Evolutionary conservation across 2,888 invertebrate genomes (phyloP), one percentile per base, ranked within the genome.

Genomic region (Cenopis cana): DNA sequence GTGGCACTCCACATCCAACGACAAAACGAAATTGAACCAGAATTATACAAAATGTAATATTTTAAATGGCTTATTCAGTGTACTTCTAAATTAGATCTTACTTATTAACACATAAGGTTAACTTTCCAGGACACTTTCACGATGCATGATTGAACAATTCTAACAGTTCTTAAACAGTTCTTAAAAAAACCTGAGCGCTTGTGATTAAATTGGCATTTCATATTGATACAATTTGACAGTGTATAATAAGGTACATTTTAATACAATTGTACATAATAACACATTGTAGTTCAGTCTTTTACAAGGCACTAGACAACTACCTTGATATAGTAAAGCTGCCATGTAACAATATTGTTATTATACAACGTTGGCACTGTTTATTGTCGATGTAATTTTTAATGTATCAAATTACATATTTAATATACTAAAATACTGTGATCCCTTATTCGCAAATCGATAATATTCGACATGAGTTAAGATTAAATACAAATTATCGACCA

Each of bases 281-380:
- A 69, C 62, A 55, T 52, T 60, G 49, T 49, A 50, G 14, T 65
- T 84, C 90, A 90, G 89, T 90, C 90, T 90, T 86, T 78, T 75
- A 78, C 79, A 89, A 90, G 91, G 91, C 91, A 91, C 91, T 57
- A 38, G 33, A 57, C 55, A 3, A 50, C 46, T 57, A 72, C 72
- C 71, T 72, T 72, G 61, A 56, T 18, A 49, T 36, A 69, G 46
- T 61, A 86, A 81, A 85, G 82, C 80, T 82, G 85, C 82, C 82
- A 61, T 78, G 65, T 61, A 68, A 49, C 38, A 41, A 49, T 59
- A 46, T 54, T 14, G 29, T 41, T 55, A 66, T 61, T 36, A 60
- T 71, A 71, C 60, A 71, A 29, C 49, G 33, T 71, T 71, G 71
- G 71, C 71, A 71, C 71, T 50, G 24, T 56, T 68, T 72, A 72